phyloP scores from a whole-genome alignment of 2,113 vertebrate genomes.

The Sigmodon hispidus region DNA sequence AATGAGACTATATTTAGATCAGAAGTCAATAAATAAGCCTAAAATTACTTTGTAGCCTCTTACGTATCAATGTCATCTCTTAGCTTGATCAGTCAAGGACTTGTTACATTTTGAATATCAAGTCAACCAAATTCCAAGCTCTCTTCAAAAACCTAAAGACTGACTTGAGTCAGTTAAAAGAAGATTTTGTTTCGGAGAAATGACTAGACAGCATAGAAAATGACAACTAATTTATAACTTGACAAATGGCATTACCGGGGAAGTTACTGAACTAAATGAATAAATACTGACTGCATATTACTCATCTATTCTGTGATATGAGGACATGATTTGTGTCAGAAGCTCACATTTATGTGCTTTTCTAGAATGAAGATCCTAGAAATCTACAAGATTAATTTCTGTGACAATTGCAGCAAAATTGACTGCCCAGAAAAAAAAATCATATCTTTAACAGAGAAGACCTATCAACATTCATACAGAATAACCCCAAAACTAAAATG shows the following conservation, averaged over 20 bases:
- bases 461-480: not conserved
- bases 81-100: not conserved
- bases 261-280: not conserved
- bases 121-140: not conserved
- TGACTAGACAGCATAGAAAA: not conserved
- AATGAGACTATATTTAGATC: not conserved
- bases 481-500: accelerated
- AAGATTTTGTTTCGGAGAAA: not conserved
- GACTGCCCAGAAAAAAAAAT: not conserved
- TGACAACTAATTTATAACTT: not conserved
- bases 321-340: accelerated
- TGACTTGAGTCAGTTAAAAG: not conserved
- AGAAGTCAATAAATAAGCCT: not conserved
- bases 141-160: not conserved
- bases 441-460: not conserved
- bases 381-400: not conserved
- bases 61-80: not conserved
- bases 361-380: not conserved
- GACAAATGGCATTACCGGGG: not conserved
- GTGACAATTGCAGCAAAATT: not conserved
- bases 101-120: not conserved
- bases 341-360: not conserved
- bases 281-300: not conserved
- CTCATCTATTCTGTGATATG: not conserved
- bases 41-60: not conserved